phyloP scores from a whole-genome alignment of 92 coral and sea anemone species.

The Palythoa caribaeorum region DNA sequence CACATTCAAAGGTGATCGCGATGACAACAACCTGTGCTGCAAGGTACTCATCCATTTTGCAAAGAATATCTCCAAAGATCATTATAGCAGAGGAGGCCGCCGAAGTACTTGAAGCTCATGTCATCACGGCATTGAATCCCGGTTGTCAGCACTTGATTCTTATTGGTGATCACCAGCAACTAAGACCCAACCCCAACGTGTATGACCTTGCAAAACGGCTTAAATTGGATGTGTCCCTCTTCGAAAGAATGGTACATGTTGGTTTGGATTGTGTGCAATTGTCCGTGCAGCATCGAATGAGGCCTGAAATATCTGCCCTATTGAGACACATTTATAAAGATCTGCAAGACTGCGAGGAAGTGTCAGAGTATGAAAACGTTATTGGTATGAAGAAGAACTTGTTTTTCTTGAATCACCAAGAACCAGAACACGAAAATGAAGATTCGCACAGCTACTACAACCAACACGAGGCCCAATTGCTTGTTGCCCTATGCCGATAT shows the following conservation, averaged over 20 bases:
- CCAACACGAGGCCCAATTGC: constrained; percentile 81
- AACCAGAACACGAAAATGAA: constrained; percentile 66
- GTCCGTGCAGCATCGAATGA: constrained; percentile 94
- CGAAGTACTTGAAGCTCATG: constrained; percentile 94
- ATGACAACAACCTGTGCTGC: constrained; percentile 82
- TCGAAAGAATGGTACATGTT: constrained; percentile 86
- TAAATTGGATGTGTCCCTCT: constrained; percentile 85
- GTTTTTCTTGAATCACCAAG: constrained; percentile 81
- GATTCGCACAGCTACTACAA: constrained; percentile 83
- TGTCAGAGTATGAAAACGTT: constrained; percentile 73
- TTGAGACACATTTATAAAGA: constrained; percentile 84
- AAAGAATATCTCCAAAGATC: constrained; percentile 78
- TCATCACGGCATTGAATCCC: constrained; percentile 77
- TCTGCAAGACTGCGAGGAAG: constrained; percentile 77
- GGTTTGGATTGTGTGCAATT: constrained; percentile 73
- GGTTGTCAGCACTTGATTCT: constrained; percentile 89
- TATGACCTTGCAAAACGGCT: constrained; percentile 76
- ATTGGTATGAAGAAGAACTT: constrained; percentile 80
- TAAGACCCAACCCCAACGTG: constrained; percentile 87
- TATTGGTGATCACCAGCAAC: constrained; percentile 97
- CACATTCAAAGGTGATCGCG: constrained; percentile 53
- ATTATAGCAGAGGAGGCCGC: constrained; percentile 95
- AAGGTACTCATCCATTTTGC: constrained; percentile 71
- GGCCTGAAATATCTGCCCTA: constrained; percentile 87
- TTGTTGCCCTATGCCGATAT: constrained; percentile 81